These are phyloP conservation scores for Agriopis marginaria DNA, from an alignment of 2,888 invertebrate genomes.

Conservation along the genomic window DNA sequence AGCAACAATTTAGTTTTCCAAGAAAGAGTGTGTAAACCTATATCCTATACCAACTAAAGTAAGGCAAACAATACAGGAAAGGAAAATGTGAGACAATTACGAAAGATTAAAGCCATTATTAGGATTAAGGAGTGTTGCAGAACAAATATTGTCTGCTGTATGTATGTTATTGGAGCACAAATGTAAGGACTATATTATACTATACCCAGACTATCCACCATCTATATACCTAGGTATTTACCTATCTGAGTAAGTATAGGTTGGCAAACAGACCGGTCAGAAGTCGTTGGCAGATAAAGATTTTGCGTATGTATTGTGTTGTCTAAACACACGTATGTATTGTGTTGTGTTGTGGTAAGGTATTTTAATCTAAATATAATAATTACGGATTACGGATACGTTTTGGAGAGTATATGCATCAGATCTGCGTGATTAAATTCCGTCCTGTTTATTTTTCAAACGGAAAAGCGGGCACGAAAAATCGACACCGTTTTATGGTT, in stretches of 20 bases:
- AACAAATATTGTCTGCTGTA: constrained; percentile 14
- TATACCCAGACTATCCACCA: no score
- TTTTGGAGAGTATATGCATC: no score
- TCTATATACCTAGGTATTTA: not conserved
- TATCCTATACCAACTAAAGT: constrained; percentile 10
- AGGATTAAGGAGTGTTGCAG: constrained; percentile 45
- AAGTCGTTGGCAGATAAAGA: constrained; percentile 17
- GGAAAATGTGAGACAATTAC: constrained; percentile 45
- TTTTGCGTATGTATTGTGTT: not conserved
- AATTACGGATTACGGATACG: no score
- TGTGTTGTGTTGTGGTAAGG: not conserved
- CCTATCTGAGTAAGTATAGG: not conserved
- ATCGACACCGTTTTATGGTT: no score
- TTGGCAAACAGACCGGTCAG: constrained; percentile 5
- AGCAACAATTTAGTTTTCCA: constrained; percentile 9
- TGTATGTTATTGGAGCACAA: constrained; percentile 7
- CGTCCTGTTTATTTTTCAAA: no score
- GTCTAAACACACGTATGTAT: no score
- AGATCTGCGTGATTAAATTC: no score
- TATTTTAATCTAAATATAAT: no score
- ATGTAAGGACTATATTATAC: not conserved
- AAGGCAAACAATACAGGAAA: constrained; percentile 36
- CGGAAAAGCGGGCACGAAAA: no score
- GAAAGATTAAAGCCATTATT: constrained; percentile 51
- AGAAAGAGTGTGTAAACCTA: constrained; percentile 7